Conservation (phyloP, 2,113 vertebrate genomes). For the Panurus biarmicus region DNA sequence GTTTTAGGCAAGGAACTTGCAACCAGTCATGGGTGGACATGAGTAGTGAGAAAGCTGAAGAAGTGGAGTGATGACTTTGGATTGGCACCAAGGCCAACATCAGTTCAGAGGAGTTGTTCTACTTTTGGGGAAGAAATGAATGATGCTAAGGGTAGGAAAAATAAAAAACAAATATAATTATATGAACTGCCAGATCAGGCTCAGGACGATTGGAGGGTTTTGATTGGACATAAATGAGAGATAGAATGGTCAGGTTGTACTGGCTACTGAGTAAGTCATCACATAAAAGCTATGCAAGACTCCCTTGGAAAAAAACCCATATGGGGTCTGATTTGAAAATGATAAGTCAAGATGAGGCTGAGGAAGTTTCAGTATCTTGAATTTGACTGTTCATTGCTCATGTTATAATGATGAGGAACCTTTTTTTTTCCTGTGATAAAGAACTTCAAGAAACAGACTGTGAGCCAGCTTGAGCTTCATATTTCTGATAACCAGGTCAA, state of each 20-base stretch:
- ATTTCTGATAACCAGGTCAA: not conserved
- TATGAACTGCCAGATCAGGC: not conserved
- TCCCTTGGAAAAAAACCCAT: not conserved
- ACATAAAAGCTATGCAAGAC: accelerated
- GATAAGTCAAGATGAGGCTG: not conserved
- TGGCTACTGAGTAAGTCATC: not conserved
- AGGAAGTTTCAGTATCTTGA: not conserved
- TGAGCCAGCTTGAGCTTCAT: not conserved
- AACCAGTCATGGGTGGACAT: not conserved
- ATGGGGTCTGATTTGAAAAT: not conserved
- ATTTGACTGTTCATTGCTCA: not conserved
- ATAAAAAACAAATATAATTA: not conserved
- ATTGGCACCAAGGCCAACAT: not conserved
- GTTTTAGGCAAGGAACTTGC: not conserved
- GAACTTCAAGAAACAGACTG: not conserved
- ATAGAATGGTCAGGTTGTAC: not conserved
- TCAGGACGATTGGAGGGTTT: not conserved
- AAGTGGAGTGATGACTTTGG: not conserved
- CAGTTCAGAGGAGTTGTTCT: not conserved
- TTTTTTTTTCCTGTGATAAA: not conserved
- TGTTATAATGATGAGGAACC: not conserved
- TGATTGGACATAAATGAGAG: not conserved
- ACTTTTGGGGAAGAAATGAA: not conserved
- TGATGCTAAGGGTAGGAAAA: not conserved
- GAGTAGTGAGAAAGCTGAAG: not conserved